Evolutionary conservation across 2,888 invertebrate species (phyloP).

Genomic region (Unio pictorum): DNA sequence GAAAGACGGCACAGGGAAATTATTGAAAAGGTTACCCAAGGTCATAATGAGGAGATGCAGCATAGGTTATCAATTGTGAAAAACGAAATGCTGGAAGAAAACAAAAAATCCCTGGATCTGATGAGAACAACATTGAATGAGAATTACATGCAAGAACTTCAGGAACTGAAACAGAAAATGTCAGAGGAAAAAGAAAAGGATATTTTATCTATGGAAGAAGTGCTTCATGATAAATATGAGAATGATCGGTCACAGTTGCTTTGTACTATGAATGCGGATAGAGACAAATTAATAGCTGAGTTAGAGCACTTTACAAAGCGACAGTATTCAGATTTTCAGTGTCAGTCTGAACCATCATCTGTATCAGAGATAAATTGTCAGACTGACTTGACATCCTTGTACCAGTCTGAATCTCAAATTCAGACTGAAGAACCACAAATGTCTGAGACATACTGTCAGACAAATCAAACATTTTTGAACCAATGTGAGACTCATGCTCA

Average conservation of each 20-base stretch:
- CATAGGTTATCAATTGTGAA: slow-evolving; percentile 26
- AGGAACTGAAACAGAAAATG: slow-evolving; percentile 32
- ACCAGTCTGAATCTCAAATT: slow-evolving; percentile 3
- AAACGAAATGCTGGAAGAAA: slow-evolving; percentile 19
- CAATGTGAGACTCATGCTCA: slow-evolving; percentile 21
- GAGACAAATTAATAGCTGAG: slow-evolving; percentile 46
- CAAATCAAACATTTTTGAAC: slow-evolving; percentile 4
- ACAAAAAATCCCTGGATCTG: slow-evolving; percentile 28
- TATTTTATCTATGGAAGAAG: slow-evolving; percentile 13
- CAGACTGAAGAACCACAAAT: slow-evolving; percentile 30
- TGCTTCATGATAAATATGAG: slow-evolving; percentile 24
- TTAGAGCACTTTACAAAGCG: slow-evolving; percentile 18
- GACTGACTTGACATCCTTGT: no score
- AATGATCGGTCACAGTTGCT: slow-evolving; percentile 24
- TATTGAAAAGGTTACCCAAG: slow-evolving; percentile 14
- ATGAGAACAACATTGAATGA: slow-evolving; percentile 17
- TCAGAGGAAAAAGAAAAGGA: slow-evolving; percentile 28
- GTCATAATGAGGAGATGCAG: slow-evolving; percentile 22
- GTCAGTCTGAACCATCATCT: slow-evolving; percentile 22
- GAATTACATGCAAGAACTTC: slow-evolving; percentile 27
- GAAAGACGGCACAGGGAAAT: slow-evolving; percentile 24
- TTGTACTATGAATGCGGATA: slow-evolving; percentile 39
- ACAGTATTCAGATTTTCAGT: slow-evolving; percentile 6
- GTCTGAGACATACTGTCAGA: slow-evolving; percentile 32
- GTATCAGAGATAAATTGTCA: neutral